Base-by-base conservation (phyloP, 2,888 invertebrate genomes). In the Tipula helvola region DNA sequence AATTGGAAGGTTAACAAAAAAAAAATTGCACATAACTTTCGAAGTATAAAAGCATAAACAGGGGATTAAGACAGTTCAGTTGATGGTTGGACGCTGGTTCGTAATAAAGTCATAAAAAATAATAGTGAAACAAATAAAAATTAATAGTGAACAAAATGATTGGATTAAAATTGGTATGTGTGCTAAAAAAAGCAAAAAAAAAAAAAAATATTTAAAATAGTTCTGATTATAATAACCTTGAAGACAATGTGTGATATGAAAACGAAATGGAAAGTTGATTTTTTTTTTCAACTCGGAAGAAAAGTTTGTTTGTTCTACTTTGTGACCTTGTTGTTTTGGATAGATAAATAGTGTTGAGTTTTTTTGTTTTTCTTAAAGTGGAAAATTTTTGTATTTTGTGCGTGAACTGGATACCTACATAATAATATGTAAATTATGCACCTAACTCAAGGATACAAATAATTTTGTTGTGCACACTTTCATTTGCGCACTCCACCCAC, bases 11-110 rank as follows among this genome's bases (percentile, higher is more conserved):
- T 84, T 84, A 84, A 39, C n/a, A 84, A 41, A 71, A 84, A 84
- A 84, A 84, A 84, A 84, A 84, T 84, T 84, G 84, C 84, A 84
- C 71, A 84, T 84, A 39, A 84, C 84, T 84, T 84, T 88, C 88
- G 89, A 86, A 88, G 89, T 90, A 90, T 90, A 90, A 90, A 90
- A 90, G 90, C 89, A 89, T 89, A 89, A 89, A 89, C 88, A 89
- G 88, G 88, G 88, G 88, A 89, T 90, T 89, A 88, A 88, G 88
- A 89, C 89, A 89, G 89, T 89, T 90, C 90, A 90, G 90, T 90
- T 89, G 88, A 71, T 71, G 71, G 71, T 71, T 71, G 71, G 71
- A 71, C 71, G 88, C 88, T 88, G 88, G 88, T 88, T 88, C 89
- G 89, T 88, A 89, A 71, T 71, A 28, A 71, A 71, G 28, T 28